phyloP scores from a whole-genome alignment of 2,888 invertebrate species.

The Zootermopsis nevadensis region DNA sequence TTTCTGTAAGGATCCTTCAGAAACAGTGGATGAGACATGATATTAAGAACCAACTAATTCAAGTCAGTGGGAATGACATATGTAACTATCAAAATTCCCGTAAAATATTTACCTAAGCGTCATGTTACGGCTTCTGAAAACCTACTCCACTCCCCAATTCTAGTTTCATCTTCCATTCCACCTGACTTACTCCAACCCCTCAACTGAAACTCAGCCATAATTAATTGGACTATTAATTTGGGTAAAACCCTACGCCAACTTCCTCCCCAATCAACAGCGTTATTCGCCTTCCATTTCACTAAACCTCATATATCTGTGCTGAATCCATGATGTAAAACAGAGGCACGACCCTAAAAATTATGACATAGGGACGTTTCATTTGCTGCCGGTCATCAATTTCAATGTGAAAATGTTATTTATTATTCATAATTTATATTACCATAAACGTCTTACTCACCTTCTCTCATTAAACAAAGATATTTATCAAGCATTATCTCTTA shows the following conservation, averaged over 20 bases:
- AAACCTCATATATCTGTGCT: constrained; percentile 12
- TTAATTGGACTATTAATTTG: constrained; percentile 41
- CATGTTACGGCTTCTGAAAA: background rate
- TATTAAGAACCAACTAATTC: background rate
- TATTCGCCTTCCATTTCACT: background rate
- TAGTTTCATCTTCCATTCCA: background rate
- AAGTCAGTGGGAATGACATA: background rate
- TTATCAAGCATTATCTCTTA: too few species aligned
- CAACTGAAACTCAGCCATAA: constrained; percentile 6
- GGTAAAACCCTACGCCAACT: constrained; percentile 31
- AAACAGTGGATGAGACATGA: too few species aligned
- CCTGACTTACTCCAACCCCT: background rate
- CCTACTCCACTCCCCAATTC: background rate
- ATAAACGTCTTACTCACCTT: background rate
- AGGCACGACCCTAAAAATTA: background rate
- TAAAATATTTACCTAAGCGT: background rate
- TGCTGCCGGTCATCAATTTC: background rate
- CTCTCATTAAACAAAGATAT: too few species aligned
- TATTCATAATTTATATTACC: background rate
- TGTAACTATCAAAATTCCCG: background rate
- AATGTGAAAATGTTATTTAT: background rate
- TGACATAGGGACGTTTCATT: background rate
- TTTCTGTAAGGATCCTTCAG: too few species aligned
- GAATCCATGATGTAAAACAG: background rate
- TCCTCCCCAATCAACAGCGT: constrained; percentile 30